phyloP scores from a whole-genome alignment of 2,888 invertebrate species.

The Mythimna albipuncta region DNA sequence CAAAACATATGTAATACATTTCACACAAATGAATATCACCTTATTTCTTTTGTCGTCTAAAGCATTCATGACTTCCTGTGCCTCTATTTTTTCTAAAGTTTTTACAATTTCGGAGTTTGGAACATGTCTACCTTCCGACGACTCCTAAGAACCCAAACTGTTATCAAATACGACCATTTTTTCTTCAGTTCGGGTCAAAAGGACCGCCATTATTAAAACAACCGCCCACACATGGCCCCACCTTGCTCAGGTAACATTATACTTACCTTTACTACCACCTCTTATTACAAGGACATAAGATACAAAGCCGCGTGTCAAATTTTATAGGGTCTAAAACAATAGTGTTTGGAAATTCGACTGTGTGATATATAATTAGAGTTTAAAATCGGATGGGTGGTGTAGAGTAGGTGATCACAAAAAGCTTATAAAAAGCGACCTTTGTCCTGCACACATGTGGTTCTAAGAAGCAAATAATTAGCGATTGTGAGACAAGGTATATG shows the following conservation, averaged over 20 bases:
- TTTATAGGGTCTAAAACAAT: constrained; percentile 10
- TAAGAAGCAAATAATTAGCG: constrained; percentile 76
- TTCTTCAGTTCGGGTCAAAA: constrained; percentile 56
- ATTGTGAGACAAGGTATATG: constrained; percentile 66
- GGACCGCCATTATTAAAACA: constrained; percentile 72
- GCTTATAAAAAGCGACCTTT: constrained; percentile 75
- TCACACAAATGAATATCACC: background rate
- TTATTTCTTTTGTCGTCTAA: background rate
- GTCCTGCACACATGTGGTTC: constrained; percentile 77
- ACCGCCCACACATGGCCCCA: constrained; percentile 74
- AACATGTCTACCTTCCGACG: constrained; percentile 43
- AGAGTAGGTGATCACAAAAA: constrained; percentile 65
- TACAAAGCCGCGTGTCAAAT: constrained; percentile 21
- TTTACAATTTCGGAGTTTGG: constrained; percentile 1
- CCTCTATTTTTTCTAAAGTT: constrained; percentile 8
- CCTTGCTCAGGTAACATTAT: constrained; percentile 73
- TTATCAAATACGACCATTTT: constrained; percentile 64
- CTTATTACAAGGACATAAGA: constrained; percentile 44
- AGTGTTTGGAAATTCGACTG: constrained; percentile 13
- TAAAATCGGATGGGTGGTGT: constrained; percentile 24
- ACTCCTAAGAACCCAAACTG: constrained; percentile 52
- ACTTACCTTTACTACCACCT: constrained; percentile 52
- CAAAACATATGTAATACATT: background rate
- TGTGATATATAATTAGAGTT: background rate
- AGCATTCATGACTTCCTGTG: constrained; percentile 9